These are phyloP conservation scores for Gopherus evgoodei DNA, from an alignment of 2,113 vertebrate species.

Conservation along the genomic window DNA sequence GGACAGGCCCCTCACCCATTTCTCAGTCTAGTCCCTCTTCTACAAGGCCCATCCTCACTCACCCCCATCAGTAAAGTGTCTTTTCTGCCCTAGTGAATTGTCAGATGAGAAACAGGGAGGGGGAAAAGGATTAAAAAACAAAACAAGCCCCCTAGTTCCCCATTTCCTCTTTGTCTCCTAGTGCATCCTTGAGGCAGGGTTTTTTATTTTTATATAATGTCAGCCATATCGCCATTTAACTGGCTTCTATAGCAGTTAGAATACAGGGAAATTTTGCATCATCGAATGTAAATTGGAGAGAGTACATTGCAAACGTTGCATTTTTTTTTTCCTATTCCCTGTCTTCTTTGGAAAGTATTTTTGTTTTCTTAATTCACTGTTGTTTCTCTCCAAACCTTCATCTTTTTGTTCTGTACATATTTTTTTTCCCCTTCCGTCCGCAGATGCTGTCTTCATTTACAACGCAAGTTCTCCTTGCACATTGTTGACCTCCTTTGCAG, in stretches of 20 bases:
- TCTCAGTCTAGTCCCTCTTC: fast-evolving
- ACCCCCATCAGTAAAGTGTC: not conserved
- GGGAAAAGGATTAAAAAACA: not conserved
- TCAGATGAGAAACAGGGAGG: not conserved
- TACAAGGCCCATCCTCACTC: not conserved
- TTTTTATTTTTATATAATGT: not conserved
- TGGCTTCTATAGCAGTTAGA: not conserved
- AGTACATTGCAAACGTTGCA: not conserved
- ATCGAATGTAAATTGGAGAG: not conserved
- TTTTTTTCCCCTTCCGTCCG: slow-evolving; percentile 33
- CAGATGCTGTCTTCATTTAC: slow-evolving; percentile 40
- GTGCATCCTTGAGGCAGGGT: not conserved
- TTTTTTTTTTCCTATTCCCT: not conserved
- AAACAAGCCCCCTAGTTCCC: not conserved
- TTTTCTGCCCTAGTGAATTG: not conserved
- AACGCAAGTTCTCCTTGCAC: slow-evolving; percentile 41
- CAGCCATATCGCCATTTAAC: not conserved
- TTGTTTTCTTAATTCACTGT: not conserved
- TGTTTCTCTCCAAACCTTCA: slow-evolving; percentile 10
- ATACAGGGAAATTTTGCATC: not conserved
- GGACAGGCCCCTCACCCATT: not conserved
- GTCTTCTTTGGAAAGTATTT: not conserved
- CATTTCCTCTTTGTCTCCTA: not conserved
- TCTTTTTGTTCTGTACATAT: not conserved
- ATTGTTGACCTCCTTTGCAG: slow-evolving; percentile 57